phyloP scores from a whole-genome alignment of 2,113 vertebrate genomes.

The Cynocephalus volans region DNA sequence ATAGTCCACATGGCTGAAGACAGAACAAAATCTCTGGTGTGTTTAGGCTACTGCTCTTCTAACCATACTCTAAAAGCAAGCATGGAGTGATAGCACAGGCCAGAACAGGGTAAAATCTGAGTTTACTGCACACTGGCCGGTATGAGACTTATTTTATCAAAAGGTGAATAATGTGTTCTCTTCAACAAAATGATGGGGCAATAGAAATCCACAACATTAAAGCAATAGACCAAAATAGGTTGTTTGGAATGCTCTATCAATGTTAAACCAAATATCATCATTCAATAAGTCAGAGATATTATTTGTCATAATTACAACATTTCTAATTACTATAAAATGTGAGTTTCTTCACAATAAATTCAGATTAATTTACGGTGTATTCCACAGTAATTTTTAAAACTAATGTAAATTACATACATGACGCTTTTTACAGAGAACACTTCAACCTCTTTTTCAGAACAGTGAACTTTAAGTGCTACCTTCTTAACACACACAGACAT shows the following conservation, averaged over 20 bases:
- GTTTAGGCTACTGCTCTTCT: conserved; percentile 80
- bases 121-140: conserved; percentile 71
- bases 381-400: conserved; percentile 55
- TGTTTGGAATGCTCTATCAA: conserved; percentile 10
- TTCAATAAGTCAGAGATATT: not conserved
- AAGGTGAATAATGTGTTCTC: conserved; percentile 51
- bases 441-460: conserved; percentile 44
- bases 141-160: conserved; percentile 68
- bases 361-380: conserved; percentile 34
- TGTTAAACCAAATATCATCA: not conserved
- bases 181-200: conserved; percentile 72
- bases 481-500: conserved; percentile 23
- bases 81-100: conserved; percentile 63
- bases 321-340: conserved; percentile 70
- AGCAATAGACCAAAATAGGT: conserved; percentile 62
- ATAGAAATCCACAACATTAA: conserved; percentile 66
- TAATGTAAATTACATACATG: not conserved
- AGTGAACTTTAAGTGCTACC: not conserved
- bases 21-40: conserved; percentile 89
- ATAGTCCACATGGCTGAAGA: conserved; percentile 94
- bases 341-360: not conserved
- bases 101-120: conserved; percentile 76
- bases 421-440: conserved; percentile 1
- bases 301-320: not conserved
- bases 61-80: conserved; percentile 78